Conservation (phyloP, 2,113 vertebrate species). For the Thomomys bottae region DNA sequence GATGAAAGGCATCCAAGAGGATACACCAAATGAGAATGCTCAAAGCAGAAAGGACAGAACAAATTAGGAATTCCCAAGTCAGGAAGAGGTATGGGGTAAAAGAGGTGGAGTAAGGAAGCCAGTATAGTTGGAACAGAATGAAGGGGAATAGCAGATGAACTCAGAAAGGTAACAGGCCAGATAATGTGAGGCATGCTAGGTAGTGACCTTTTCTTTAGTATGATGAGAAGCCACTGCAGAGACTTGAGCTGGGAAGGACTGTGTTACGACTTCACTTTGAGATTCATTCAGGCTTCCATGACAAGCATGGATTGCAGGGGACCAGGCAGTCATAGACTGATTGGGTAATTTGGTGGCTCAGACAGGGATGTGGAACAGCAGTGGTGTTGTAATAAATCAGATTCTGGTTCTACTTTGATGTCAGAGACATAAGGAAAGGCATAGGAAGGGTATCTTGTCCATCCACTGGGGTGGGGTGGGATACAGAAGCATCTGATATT, state of each 20-base stretch:
- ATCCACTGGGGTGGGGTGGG: neutral
- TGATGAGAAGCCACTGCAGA: neutral
- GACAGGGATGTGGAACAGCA: neutral
- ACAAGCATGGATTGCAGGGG: neutral
- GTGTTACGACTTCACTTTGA: neutral
- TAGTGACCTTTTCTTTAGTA: neutral
- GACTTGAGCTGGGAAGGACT: neutral
- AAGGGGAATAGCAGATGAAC: neutral
- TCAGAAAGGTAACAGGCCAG: neutral
- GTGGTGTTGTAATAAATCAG: neutral
- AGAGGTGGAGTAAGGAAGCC: neutral
- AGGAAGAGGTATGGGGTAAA: neutral
- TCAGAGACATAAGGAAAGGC: neutral
- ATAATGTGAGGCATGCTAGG: neutral
- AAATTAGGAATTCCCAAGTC: neutral
- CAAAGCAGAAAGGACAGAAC: neutral
- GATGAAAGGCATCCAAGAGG: neutral
- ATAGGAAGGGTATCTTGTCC: neutral
- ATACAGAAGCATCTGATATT: neutral
- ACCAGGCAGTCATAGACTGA: neutral
- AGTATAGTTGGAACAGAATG: neutral
- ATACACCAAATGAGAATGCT: neutral
- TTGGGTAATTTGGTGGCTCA: neutral
- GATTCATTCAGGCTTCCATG: neutral
- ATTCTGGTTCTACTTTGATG: conserved; percentile 4